Percentiles rank a stretch among this genome's conserved stretches.
phyloP scores from a whole-genome alignment of 1,140 invertebrate genomes.

The Achroia grisella region DNA sequence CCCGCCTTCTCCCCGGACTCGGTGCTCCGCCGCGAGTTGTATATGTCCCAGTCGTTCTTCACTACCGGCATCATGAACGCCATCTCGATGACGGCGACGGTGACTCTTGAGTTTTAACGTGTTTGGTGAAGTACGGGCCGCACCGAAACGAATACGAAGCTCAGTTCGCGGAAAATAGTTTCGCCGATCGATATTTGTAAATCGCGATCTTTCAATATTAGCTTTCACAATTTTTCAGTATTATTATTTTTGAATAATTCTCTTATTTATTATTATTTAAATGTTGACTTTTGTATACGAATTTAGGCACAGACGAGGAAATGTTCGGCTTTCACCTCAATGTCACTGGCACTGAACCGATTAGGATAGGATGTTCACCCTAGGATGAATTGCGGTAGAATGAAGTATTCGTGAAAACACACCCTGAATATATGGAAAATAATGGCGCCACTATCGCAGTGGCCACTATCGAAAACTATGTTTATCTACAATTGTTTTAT shows the following conservation, averaged over 20 bases:
- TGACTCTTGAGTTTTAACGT: slow-evolving; percentile 59
- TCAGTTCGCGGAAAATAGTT: slow-evolving; percentile 22
- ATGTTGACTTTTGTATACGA: slow-evolving; percentile 11
- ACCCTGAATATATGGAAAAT: slow-evolving; percentile 71
- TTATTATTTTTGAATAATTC: slow-evolving; percentile 2
- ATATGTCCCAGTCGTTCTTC: slow-evolving; percentile 94
- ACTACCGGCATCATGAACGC: slow-evolving; percentile 96
- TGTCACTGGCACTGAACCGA: slow-evolving; percentile 50
- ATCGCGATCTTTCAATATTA: not conserved
- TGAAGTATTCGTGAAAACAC: slow-evolving; percentile 70
- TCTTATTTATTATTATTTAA: not conserved
- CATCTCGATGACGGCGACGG: slow-evolving; percentile 76
- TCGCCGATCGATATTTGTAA: slow-evolving; percentile 29
- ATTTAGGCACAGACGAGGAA: slow-evolving; percentile 15
- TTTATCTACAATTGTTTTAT: not conserved
- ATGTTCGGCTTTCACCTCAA: slow-evolving; percentile 60
- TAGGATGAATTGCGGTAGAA: slow-evolving; percentile 65
- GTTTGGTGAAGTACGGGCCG: slow-evolving; percentile 44
- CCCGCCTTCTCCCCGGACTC: slow-evolving; percentile 81
- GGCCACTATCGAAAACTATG: slow-evolving; percentile 29
- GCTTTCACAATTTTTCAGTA: slow-evolving; percentile 2
- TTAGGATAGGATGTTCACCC: slow-evolving; percentile 60
- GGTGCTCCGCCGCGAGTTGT: slow-evolving; percentile 85
- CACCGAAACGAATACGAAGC: slow-evolving; percentile 22
- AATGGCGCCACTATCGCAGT: slow-evolving; percentile 59